Evolutionary conservation across 1,140 invertebrate species (phyloP).

Genomic region (Drosophila bocki): DNA sequence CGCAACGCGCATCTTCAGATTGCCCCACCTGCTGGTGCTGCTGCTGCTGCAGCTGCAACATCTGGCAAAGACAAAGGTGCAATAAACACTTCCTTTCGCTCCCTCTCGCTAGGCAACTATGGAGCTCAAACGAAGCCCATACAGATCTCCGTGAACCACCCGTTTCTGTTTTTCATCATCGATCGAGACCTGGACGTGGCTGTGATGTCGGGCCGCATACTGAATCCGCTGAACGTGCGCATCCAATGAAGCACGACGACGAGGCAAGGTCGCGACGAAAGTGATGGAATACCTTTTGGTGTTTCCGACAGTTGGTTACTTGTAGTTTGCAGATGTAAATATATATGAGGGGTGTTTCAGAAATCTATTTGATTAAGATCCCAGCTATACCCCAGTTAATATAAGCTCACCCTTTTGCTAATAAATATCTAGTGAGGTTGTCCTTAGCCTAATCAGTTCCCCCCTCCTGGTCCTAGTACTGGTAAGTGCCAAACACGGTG

Average conservation of each 20-base stretch:
- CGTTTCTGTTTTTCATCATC: slow-evolving; percentile 93
- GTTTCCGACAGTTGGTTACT: slow-evolving; percentile 20
- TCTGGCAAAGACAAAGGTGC: slow-evolving; percentile 37
- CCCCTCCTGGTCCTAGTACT: slow-evolving; percentile 40
- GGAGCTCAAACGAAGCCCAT: slow-evolving; percentile 86
- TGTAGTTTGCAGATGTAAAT: slow-evolving; percentile 52
- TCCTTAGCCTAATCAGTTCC: slow-evolving; percentile 29
- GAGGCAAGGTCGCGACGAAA: slow-evolving; percentile 65
- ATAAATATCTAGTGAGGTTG: slow-evolving; percentile 41
- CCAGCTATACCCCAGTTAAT: background rate
- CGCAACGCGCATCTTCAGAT: slow-evolving; percentile 48
- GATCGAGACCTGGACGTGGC: slow-evolving; percentile 91
- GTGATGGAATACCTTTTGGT: slow-evolving; percentile 49
- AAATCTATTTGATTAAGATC: background rate
- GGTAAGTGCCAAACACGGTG: slow-evolving; percentile 70
- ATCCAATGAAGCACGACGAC: slow-evolving; percentile 86
- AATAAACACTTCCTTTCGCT: slow-evolving; percentile 72
- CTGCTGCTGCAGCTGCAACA: slow-evolving; percentile 23
- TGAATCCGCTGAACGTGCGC: slow-evolving; percentile 92
- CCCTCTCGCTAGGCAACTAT: slow-evolving; percentile 70
- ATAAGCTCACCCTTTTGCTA: slow-evolving; percentile 50
- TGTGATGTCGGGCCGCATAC: slow-evolving; percentile 91
- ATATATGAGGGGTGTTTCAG: slow-evolving; percentile 2
- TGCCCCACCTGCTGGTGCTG: slow-evolving; percentile 64
- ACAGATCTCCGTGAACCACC: slow-evolving; percentile 90